Base-by-base conservation (phyloP, 2,113 vertebrate species). In the Callocephalon fimbriatum region DNA sequence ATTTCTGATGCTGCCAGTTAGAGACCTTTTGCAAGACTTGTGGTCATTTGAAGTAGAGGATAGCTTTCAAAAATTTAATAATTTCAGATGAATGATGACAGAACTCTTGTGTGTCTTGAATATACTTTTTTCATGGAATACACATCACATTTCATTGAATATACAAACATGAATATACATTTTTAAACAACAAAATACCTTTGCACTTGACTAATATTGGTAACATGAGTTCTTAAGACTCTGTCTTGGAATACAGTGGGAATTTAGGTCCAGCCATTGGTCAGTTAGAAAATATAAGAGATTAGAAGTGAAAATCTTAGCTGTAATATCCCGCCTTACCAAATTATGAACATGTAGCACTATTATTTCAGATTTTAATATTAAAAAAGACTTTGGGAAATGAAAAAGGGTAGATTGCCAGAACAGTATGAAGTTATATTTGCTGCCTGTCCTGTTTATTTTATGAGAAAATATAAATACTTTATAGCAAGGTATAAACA, bases 261-360 rank as follows among this genome's bases (percentile, higher is more conserved):
- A 87, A 67, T 53, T 82, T 26, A 51, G 8, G 6, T 45, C 17
- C 9, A 89, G 48, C 10, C 18, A 32, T 67, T 53, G 26, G 25
- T 54, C 54, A 88, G 17, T 50, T 29, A 79, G 27, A 85, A 74
- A 65, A 84, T 6, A 27, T 68, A 9, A 47, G 22, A 59, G 4
- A 47, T 0, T 29, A 31, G 53, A 90, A 81, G 22, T 54, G 59
- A 88, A 93, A 79, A 29, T n/a, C 21, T 58, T 29, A 67, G 31
- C 26, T 61, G 16, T 26, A 82, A 63, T 1, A 1, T 1, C 7
- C 3, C 16, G 66, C 1, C 0, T 51, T 10, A 73, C 3, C 17
- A 86, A 68, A 50, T 54, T 19, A 66, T 38, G 32, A 88, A 54
- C 5, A 12, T 15, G 12, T 22, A 65, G 4, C 31, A 26, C 21